These are phyloP conservation scores for Diacarnus erythraeanus DNA, from an alignment of 37 sponge, comb jelly and placozoan species.

Conservation along the genomic window DNA sequence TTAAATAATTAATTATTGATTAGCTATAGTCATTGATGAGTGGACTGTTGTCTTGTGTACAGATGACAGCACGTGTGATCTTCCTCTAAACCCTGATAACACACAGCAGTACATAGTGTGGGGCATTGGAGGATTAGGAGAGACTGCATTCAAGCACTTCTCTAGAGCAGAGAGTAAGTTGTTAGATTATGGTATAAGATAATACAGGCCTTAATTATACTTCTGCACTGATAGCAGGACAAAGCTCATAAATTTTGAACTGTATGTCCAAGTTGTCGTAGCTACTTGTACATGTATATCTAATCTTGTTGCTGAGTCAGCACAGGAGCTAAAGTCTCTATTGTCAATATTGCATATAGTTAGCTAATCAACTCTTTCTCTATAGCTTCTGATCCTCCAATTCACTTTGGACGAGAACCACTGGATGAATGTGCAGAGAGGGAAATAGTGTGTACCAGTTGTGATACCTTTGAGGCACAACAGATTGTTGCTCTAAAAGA, in stretches of 20 bases:
- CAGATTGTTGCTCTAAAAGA: not conserved
- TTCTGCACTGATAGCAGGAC: not conserved
- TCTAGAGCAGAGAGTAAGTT: constrained; percentile 34
- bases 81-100: constrained; percentile 13
- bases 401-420: constrained; percentile 21
- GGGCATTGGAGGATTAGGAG: constrained; percentile 59
- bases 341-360: not conserved
- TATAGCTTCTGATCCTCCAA: constrained; percentile 13
- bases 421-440: not conserved
- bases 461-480: not conserved
- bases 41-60: not conserved
- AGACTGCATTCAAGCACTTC: constrained; percentile 55
- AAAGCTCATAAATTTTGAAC: not conserved
- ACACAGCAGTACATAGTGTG: constrained; percentile 57
- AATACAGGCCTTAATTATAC: not conserved
- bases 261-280: not conserved
- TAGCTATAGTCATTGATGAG: no score
- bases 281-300: not conserved
- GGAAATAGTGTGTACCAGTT: not conserved
- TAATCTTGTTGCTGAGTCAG: not conserved
- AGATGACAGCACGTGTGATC: constrained; percentile 32
- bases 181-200: not conserved
- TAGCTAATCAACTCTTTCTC: not conserved
- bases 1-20: no score
- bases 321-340: no score